Conservation (phyloP, 2,888 invertebrate genomes). For the Acronicta aceris region DNA sequence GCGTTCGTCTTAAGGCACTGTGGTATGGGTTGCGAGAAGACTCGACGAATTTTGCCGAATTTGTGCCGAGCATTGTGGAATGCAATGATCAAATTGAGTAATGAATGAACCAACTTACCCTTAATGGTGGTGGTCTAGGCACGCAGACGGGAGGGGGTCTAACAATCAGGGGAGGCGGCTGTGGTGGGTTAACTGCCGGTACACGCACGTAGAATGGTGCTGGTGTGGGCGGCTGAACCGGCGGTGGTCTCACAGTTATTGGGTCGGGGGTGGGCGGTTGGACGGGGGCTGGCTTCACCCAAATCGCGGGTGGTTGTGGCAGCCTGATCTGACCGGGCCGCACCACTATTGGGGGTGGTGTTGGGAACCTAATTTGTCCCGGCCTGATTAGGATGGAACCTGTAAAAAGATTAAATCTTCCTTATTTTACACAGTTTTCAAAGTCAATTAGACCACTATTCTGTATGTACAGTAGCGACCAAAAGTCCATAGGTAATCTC, state of each 20-base stretch:
- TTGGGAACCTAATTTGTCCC: slow-evolving; percentile 73
- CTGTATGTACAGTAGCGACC: too few relatives aligned
- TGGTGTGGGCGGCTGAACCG: slow-evolving; percentile 69
- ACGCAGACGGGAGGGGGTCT: slow-evolving; percentile 69
- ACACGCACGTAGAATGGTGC: slow-evolving; percentile 71
- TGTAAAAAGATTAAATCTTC: slow-evolving; percentile 45
- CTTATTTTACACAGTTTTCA: too few relatives aligned
- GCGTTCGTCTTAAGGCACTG: too few relatives aligned
- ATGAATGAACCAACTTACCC: slow-evolving; percentile 70
- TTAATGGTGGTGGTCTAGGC: slow-evolving; percentile 67
- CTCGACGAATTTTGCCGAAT: too few relatives aligned
- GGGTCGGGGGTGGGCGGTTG: slow-evolving; percentile 70
- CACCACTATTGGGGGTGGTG: slow-evolving; percentile 69
- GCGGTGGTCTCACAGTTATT: slow-evolving; percentile 68
- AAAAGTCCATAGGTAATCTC: too few relatives aligned
- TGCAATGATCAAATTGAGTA: too few relatives aligned
- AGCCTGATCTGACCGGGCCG: slow-evolving; percentile 69
- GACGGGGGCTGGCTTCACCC: slow-evolving; percentile 72
- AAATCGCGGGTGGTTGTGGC: slow-evolving; percentile 67
- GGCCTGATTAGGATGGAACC: slow-evolving; percentile 74
- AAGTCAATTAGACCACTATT: background rate
- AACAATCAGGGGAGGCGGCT: slow-evolving; percentile 69
- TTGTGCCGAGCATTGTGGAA: too few relatives aligned
- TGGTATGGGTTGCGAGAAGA: too few relatives aligned
- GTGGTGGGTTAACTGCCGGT: slow-evolving; percentile 67